Evolutionary conservation across 1,140 invertebrate genomes (phyloP).

Genomic region (Trachymyrmex cornetzi): DNA sequence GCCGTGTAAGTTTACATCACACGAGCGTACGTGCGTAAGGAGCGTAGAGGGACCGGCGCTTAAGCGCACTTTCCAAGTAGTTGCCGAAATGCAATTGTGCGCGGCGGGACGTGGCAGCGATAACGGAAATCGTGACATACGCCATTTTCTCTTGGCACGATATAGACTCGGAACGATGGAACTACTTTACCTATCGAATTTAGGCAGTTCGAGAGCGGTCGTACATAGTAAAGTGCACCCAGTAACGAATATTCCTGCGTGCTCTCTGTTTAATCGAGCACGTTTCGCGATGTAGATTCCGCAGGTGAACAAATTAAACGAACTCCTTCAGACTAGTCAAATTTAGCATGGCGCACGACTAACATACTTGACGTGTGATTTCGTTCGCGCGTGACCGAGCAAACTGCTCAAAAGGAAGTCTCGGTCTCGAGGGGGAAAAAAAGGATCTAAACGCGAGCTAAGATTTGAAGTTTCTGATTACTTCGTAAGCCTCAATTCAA

Average conservation of each 20-base stretch:
- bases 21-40: slow-evolving; percentile 46
- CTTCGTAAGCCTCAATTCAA: slow-evolving; percentile 72
- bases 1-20: not conserved
- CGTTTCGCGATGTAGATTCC: slow-evolving; percentile 24
- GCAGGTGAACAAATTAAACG: slow-evolving; percentile 27
- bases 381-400: slow-evolving; percentile 15
- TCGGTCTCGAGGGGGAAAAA: slow-evolving; percentile 15
- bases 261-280: slow-evolving; percentile 36
- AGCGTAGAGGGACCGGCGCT: slow-evolving; percentile 35
- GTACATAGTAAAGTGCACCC: not conserved
- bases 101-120: slow-evolving; percentile 59
- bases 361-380: slow-evolving; percentile 5
- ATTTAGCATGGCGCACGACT: slow-evolving; percentile 20
- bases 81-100: slow-evolving; percentile 66
- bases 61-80: slow-evolving; percentile 71
- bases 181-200: slow-evolving; percentile 67
- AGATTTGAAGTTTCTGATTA: slow-evolving; percentile 68
- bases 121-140: slow-evolving; percentile 71
- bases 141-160: slow-evolving; percentile 59
- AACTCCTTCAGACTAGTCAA: slow-evolving; percentile 18
- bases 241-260: not conserved
- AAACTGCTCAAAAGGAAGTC: slow-evolving; percentile 12
- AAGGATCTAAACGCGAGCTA: slow-evolving; percentile 3
- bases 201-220: slow-evolving; percentile 39
- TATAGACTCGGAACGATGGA: not conserved